Base-by-base conservation (phyloP, 2,113 vertebrate genomes). In the Anhinga anhinga region DNA sequence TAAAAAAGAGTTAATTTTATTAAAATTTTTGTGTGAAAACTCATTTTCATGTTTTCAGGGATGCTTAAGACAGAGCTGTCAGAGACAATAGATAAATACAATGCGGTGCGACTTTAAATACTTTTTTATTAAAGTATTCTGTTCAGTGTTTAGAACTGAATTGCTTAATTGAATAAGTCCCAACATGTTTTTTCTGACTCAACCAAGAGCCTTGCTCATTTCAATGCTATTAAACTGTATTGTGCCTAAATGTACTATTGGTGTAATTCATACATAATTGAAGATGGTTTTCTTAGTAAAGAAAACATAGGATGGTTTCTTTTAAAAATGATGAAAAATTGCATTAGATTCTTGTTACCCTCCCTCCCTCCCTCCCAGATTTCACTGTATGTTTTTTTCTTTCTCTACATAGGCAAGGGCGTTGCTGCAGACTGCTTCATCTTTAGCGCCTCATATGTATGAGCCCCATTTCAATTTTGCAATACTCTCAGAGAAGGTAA, bases 381-480 rank as follows among this genome's bases (percentile, higher is more conserved):
- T 83, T 86, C 47, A 44, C 12, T 71, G 7, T 55, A 10, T 52
- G 7, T 78, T 25, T 91, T 36, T 50, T 80, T 36, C 53, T 93
- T 85, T 83, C 85, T 72, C n/a, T 61, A 5, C 79, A 49, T 87
- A 99, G 99, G 99, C 99, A 30, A 99, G 99, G 97, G 99, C 99
- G 50, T 99, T 99, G 62, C 98, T 99, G 61, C 99, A 99, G 84
- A 99, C 99, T 2, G 99, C 99, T 16, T 98, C 99, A 10, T 98
- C 99, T 16, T 91, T 99, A 95, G 98, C 99, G 25, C 99, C 99
- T 90, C 99, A 99, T 91, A 98, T 99, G 99, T 99, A 99, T 58
- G 99, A 99, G 72, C 99, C 99, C 14, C 99, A 99, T 97, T 99
- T 99, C 95, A 99, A 99, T 97, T 98, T 99, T 78, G 98, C 99